Evolutionary conservation across 2,888 invertebrate species (phyloP).

Genomic region (Unio pictorum): DNA sequence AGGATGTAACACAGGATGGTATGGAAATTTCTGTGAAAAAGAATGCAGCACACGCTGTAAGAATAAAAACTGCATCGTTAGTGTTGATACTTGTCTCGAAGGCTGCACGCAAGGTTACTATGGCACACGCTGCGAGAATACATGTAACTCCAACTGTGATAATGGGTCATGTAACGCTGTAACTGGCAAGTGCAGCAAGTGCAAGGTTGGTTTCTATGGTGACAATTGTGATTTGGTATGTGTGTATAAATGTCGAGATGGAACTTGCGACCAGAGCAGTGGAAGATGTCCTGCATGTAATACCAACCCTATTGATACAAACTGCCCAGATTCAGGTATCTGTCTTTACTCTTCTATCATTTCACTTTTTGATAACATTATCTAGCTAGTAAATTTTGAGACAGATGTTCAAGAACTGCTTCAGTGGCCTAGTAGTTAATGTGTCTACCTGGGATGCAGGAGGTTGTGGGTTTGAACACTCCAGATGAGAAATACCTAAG

Average conservation of each 20-base stretch:
- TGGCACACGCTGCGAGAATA: too few species aligned
- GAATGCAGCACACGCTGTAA: conserved; percentile 13
- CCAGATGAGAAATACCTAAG: too few species aligned
- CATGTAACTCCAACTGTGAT: conserved; percentile 15
- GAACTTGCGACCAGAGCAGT: conserved; percentile 15
- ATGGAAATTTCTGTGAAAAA: conserved; percentile 11
- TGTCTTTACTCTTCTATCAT: too few species aligned
- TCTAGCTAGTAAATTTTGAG: too few species aligned
- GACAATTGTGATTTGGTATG: conserved; percentile 13
- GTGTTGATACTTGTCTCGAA: conserved; percentile 13
- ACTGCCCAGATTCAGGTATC: too few species aligned
- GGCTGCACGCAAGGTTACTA: conserved; percentile 11
- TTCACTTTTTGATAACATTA: too few species aligned
- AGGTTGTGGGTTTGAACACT: too few species aligned
- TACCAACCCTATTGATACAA: too few species aligned
- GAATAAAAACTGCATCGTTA: conserved; percentile 13
- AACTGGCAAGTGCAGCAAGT: conserved; percentile 15
- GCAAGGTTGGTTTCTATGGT: conserved; percentile 19
- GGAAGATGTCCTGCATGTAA: conserved; percentile 13
- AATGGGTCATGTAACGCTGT: conserved; percentile 18
- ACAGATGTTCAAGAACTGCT: too few species aligned
- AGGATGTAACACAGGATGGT: conserved; percentile 17
- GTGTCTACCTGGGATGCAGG: too few species aligned
- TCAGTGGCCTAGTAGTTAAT: too few species aligned
- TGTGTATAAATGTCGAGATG: conserved; percentile 1